Evolutionary conservation across 2,113 vertebrate species (phyloP).

Genomic region (Myiagra hebetior): DNA sequence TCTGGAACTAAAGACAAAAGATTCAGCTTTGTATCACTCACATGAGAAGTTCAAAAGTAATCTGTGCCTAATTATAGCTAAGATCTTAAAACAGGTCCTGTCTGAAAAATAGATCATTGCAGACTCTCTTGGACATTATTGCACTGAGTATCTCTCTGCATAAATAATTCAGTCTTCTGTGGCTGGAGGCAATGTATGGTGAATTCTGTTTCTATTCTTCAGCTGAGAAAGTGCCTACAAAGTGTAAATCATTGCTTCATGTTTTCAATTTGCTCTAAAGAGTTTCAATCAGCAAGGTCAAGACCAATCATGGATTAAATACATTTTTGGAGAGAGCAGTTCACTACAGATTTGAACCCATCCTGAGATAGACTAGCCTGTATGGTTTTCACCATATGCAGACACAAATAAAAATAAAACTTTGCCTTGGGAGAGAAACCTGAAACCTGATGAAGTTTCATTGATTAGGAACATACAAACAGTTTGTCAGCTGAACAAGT

Average conservation of each 20-base stretch:
- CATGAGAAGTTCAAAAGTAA: neutral
- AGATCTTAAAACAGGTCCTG: neutral
- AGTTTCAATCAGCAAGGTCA: neutral
- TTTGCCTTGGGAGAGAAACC: neutral
- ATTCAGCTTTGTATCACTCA: neutral
- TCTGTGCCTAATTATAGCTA: neutral
- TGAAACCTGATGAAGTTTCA: neutral
- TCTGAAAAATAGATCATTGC: neutral
- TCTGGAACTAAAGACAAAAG: neutral
- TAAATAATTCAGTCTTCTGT: neutral
- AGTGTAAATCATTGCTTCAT: neutral
- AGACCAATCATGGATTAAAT: neutral
- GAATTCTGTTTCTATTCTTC: neutral
- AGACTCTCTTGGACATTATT: neutral
- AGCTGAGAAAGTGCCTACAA: neutral
- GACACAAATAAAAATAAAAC: neutral
- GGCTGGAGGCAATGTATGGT: neutral
- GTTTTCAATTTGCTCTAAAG: neutral
- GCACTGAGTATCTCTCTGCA: neutral
- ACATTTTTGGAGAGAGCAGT: neutral
- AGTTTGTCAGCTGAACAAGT: neutral
- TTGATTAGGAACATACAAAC: neutral
- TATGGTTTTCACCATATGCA: neutral
- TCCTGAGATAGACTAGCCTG: neutral
- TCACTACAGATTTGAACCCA: neutral